Conservation (phyloP, 2,888 invertebrate species). For the Ypsolopha scabrella region DNA sequence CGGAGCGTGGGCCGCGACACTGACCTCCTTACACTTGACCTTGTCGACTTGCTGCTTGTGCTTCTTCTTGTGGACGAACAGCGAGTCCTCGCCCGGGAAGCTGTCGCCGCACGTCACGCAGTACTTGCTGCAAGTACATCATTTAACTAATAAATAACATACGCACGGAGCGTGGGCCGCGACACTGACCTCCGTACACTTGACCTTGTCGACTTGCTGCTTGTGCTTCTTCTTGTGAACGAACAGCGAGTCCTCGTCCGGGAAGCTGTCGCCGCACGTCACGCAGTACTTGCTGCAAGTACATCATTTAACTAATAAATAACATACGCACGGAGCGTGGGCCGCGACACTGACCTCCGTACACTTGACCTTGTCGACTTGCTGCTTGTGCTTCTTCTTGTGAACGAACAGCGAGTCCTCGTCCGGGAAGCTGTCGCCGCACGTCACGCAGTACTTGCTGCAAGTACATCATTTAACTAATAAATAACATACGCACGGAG, state of each 20-base stretch:
- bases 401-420: slow-evolving; percentile 35
- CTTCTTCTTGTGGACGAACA: slow-evolving; percentile 31
- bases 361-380: background rate
- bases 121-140: slow-evolving; percentile 13
- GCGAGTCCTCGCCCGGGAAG: slow-evolving; percentile 36
- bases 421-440: slow-evolving; percentile 41
- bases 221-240: slow-evolving; percentile 24
- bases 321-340: too few relatives aligned
- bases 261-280: slow-evolving; percentile 48
- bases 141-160: background rate
- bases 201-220: background rate
- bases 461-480: background rate
- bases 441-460: slow-evolving; percentile 35
- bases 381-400: slow-evolving; percentile 17
- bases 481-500: too few relatives aligned
- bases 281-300: slow-evolving; percentile 23
- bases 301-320: background rate
- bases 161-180: too few relatives aligned
- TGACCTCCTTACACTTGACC: background rate
- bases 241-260: slow-evolving; percentile 33
- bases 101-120: slow-evolving; percentile 47
- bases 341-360: background rate
- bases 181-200: background rate
- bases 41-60: background rate
- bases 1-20: background rate